Percentiles rank a stretch among this genome's conserved stretches.
Evolutionary conservation across 1,140 invertebrate genomes (phyloP).

Genomic region (Sitobion miscanthi): DNA sequence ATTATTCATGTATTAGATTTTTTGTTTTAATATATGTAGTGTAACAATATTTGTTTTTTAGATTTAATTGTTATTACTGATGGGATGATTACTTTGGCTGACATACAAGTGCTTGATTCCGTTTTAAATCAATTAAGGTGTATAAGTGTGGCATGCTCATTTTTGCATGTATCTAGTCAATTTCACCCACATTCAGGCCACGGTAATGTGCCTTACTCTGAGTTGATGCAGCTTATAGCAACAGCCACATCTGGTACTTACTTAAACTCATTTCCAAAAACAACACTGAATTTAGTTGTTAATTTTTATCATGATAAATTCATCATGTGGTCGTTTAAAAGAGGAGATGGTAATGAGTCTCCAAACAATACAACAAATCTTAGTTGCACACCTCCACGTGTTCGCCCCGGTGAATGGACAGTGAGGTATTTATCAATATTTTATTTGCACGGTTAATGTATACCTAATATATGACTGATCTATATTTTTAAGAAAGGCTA

Average conservation of each 20-base stretch:
- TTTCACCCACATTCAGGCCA: constrained; percentile 74
- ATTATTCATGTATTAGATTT: background rate
- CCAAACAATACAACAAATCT: constrained; percentile 37
- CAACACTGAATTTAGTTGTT: constrained; percentile 57
- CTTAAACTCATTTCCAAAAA: constrained; percentile 59
- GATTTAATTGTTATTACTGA: constrained; percentile 83
- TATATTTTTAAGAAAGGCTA: background rate
- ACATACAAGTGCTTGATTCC: constrained; percentile 76
- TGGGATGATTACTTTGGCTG: constrained; percentile 79
- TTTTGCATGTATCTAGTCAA: constrained; percentile 76
- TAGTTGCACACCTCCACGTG: constrained; percentile 37
- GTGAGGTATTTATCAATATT: constrained; percentile 61
- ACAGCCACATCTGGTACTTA: constrained; percentile 80
- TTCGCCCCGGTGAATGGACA: constrained; percentile 63
- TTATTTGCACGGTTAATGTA: background rate
- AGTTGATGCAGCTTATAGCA: constrained; percentile 81
- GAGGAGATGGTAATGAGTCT: constrained; percentile 57
- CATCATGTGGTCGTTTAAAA: constrained; percentile 79
- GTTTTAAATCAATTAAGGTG: constrained; percentile 77
- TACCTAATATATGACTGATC: background rate
- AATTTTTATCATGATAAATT: constrained; percentile 78
- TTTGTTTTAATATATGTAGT: background rate
- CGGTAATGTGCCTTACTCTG: constrained; percentile 76
- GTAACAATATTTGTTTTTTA: constrained; percentile 62
- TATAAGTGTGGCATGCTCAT: constrained; percentile 79